Conservation (phyloP, 2,797 vertebrate species). For the Lutjanus campechanus region DNA sequence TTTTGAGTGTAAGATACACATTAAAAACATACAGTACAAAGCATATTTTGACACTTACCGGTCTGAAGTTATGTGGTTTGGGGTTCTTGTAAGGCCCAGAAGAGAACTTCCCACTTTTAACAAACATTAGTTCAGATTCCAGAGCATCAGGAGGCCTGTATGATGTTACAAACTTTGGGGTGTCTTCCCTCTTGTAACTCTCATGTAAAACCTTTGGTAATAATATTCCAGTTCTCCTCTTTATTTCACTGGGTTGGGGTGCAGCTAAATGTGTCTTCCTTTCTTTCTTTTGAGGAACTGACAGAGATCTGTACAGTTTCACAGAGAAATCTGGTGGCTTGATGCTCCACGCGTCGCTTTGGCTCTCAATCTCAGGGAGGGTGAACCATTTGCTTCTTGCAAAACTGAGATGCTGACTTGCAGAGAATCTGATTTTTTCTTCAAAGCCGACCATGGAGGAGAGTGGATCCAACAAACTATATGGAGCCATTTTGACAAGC, state of each 20-base stretch:
- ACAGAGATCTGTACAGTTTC: constrained; percentile 63
- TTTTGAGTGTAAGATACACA: not conserved
- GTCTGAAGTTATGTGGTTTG: constrained; percentile 83
- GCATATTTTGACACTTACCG: constrained; percentile 61
- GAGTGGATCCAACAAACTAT: constrained; percentile 24
- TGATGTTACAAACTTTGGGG: constrained; percentile 64
- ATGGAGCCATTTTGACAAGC: constrained; percentile 43
- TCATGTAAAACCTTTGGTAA: constrained; percentile 47
- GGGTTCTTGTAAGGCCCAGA: constrained; percentile 71
- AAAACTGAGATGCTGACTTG: constrained; percentile 53
- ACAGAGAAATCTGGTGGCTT: constrained; percentile 82
- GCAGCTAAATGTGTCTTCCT: constrained; percentile 6
- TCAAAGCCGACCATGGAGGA: constrained; percentile 61
- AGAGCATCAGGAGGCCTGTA: constrained; percentile 71
- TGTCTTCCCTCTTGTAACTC: constrained; percentile 22
- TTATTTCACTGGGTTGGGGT: constrained; percentile 4
- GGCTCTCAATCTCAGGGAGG: not conserved
- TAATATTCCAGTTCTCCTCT: constrained; percentile 33
- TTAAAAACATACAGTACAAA: not conserved
- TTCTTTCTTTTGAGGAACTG: constrained; percentile 53
- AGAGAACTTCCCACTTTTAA: constrained; percentile 75
- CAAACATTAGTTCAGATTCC: constrained; percentile 76
- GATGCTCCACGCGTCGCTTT: constrained; percentile 47
- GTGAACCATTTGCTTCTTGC: constrained; percentile 51
- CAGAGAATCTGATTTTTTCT: constrained; percentile 71